These are phyloP conservation scores for Anticlea derivata DNA, from an alignment of 2,888 invertebrate genomes.

Conservation along the genomic window DNA sequence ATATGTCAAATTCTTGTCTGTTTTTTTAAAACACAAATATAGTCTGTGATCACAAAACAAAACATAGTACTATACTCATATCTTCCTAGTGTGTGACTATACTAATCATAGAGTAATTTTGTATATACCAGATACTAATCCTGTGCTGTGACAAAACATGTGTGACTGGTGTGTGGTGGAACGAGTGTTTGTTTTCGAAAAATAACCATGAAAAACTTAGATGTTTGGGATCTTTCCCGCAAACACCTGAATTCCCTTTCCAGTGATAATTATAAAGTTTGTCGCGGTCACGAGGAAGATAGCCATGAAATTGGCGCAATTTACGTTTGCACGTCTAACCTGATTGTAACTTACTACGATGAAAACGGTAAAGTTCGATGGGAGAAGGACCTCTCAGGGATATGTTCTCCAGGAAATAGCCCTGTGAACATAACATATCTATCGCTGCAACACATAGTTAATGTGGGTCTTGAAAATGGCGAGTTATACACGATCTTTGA, in stretches of 20 bases:
- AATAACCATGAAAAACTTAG: constrained; percentile 64
- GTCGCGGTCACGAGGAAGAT: constrained; percentile 65
- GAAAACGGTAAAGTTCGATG: constrained; percentile 58
- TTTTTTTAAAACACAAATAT: too few relatives aligned
- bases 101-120: too few relatives aligned
- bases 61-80: too few relatives aligned
- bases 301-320: constrained; percentile 53
- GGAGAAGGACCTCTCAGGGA: constrained; percentile 56
- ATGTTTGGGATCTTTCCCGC: constrained; percentile 60
- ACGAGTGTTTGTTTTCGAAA: background rate
- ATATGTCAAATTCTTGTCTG: too few relatives aligned
- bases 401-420: constrained; percentile 70
- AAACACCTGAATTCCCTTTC: constrained; percentile 47
- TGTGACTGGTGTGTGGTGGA: too few relatives aligned
- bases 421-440: constrained; percentile 69
- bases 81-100: too few relatives aligned
- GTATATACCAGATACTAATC: too few relatives aligned
- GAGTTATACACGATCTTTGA: constrained; percentile 64
- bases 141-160: too few relatives aligned
- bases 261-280: constrained; percentile 50
- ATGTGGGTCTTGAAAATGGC: constrained; percentile 68
- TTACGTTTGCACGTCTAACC: constrained; percentile 68
- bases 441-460: constrained; percentile 60
- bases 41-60: too few relatives aligned
- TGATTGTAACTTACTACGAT: constrained; percentile 58